Percentiles rank a stretch among this genome's conserved stretches.
These are phyloP conservation scores for Tragelaphus imberbis DNA, from an alignment of 2,113 vertebrate genomes.

Conservation along the genomic window DNA sequence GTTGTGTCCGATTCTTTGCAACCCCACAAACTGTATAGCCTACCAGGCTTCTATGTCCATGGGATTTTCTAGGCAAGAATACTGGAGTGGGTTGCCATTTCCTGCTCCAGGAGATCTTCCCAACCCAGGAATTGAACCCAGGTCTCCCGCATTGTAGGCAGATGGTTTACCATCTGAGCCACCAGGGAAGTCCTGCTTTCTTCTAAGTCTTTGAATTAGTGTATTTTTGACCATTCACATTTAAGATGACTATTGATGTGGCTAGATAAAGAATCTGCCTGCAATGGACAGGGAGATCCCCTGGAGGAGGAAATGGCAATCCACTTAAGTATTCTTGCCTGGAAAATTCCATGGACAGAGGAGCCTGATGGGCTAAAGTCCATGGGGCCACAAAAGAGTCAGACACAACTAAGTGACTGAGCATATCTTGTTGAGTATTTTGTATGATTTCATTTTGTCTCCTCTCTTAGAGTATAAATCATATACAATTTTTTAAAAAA, in stretches of 20 bases:
- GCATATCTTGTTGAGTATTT: neutral
- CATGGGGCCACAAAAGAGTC: neutral
- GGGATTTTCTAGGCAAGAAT: neutral
- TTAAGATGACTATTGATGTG: neutral
- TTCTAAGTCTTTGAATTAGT: neutral
- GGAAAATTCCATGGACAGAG: neutral
- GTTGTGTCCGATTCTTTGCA: neutral
- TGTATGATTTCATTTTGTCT: neutral
- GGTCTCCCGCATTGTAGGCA: neutral
- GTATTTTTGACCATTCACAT: neutral
- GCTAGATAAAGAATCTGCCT: neutral
- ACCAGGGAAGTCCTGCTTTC: neutral
- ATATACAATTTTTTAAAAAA: neutral
- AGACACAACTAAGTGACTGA: neutral
- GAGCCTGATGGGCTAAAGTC: neutral
- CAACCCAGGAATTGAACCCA: neutral
- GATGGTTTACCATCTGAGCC: neutral
- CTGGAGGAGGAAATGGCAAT: neutral
- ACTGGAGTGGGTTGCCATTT: neutral
- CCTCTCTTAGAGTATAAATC: neutral
- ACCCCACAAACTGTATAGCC: neutral
- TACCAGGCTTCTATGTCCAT: neutral
- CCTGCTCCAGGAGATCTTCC: neutral
- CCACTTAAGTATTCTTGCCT: neutral
- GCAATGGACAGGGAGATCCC: neutral